These are phyloP conservation scores for Lamproptera curius DNA, from an alignment of 2,888 invertebrate species.

Conservation along the genomic window DNA sequence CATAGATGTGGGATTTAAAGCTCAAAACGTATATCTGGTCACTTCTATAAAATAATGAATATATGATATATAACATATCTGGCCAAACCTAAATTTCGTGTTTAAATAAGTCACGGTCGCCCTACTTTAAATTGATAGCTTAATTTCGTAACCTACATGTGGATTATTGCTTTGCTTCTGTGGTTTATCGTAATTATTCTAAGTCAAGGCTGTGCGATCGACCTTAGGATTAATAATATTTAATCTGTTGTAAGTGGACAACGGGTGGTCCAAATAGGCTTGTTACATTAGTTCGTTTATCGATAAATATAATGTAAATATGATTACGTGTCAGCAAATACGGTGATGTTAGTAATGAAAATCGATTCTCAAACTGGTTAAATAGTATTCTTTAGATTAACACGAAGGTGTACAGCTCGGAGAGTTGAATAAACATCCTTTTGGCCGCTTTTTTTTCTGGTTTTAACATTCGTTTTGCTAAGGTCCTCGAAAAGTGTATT, in stretches of 20 bases:
- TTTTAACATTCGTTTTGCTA: no score
- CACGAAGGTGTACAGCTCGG: no score
- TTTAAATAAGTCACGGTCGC: not conserved
- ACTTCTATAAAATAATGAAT: no score
- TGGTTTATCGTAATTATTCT: slow-evolving; percentile 29
- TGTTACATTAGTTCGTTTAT: not conserved
- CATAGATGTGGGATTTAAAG: no score
- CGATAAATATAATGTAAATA: not conserved
- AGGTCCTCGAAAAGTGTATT: no score
- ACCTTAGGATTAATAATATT: slow-evolving; percentile 29
- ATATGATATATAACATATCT: no score
- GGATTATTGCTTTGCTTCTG: slow-evolving; percentile 36
- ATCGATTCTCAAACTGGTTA: not conserved
- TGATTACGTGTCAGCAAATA: not conserved
- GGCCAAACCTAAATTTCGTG: no score
- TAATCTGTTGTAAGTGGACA: not conserved
- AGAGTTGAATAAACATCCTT: no score
- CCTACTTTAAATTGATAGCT: slow-evolving; percentile 18
- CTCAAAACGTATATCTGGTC: no score
- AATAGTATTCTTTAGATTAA: no score
- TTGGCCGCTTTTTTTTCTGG: no score
- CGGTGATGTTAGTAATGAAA: not conserved
- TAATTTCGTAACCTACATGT: slow-evolving; percentile 6
- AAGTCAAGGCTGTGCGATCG: slow-evolving; percentile 31
- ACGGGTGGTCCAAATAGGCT: not conserved